phyloP scores from a whole-genome alignment of 2,113 vertebrate genomes.

The Eretmochelys imbricata region DNA sequence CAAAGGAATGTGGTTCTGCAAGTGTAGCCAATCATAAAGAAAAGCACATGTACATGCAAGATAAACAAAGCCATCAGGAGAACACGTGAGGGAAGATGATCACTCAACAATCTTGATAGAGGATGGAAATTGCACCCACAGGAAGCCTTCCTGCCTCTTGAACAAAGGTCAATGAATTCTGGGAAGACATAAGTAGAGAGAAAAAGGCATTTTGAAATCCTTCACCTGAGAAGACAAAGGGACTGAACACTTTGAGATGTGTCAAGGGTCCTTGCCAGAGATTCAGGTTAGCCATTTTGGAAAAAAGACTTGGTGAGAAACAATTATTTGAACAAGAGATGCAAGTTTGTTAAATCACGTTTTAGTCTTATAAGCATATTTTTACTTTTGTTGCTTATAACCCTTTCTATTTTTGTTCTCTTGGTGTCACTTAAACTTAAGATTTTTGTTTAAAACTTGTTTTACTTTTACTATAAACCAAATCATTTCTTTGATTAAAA shows the following conservation, averaged over 20 bases:
- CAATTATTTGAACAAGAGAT: background rate
- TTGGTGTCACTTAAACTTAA: background rate
- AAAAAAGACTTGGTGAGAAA: background rate
- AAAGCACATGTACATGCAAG: background rate
- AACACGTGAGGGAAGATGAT: no score
- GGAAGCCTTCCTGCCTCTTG: background rate
- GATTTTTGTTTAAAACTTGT: background rate
- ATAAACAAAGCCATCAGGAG: background rate
- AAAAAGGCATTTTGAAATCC: background rate
- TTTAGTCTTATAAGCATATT: background rate
- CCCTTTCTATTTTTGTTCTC: background rate
- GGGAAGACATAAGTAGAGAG: background rate
- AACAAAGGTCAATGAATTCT: background rate
- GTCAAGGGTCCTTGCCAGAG: background rate
- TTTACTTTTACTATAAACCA: background rate
- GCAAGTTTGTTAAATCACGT: background rate
- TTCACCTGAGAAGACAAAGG: background rate
- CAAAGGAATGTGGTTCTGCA: background rate
- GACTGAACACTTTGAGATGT: background rate
- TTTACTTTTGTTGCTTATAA: background rate
- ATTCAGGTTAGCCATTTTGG: background rate
- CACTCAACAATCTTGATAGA: background rate
- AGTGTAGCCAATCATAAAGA: background rate
- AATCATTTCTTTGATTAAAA: background rate
- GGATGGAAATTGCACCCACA: background rate